phyloP scores from a whole-genome alignment of 2,797 vertebrate genomes.

The Thaleichthys pacificus region DNA sequence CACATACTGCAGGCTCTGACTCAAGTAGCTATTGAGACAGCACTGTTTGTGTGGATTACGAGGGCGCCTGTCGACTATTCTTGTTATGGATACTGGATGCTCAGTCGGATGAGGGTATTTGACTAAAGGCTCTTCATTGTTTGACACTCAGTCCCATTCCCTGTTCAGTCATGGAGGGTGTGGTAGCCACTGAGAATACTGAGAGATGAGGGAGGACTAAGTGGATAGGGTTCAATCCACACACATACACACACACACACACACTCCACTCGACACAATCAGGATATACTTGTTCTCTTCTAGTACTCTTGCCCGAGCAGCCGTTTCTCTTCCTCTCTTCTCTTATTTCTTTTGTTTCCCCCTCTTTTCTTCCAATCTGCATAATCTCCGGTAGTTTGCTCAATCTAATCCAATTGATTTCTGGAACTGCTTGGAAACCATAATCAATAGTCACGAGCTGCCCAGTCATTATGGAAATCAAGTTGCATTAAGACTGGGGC shows the following conservation, averaged over 20 bases:
- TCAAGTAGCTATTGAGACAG: neutral
- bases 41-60: neutral
- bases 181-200: neutral
- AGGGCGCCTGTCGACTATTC: neutral
- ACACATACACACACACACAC: conserved; percentile 34
- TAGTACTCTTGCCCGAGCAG: conserved; percentile 54
- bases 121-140: neutral
- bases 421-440: conserved; percentile 55
- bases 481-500: conserved; percentile 46
- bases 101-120: neutral
- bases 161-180: neutral
- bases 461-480: conserved; percentile 67
- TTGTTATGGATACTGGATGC: neutral
- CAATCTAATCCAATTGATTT: conserved; percentile 67
- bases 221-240: neutral
- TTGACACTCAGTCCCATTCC: neutral
- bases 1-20: neutral
- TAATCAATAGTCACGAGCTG: conserved; percentile 63
- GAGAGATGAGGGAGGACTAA: neutral
- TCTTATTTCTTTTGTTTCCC: conserved; percentile 37
- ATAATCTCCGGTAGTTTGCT: conserved; percentile 64
- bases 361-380: conserved; percentile 45
- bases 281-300: conserved; percentile 53
- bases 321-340: conserved; percentile 52
- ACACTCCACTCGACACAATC: conserved; percentile 41